Evolutionary conservation across 2,797 vertebrate species (phyloP).

Genomic region (Poeciliopsis turneri): DNA sequence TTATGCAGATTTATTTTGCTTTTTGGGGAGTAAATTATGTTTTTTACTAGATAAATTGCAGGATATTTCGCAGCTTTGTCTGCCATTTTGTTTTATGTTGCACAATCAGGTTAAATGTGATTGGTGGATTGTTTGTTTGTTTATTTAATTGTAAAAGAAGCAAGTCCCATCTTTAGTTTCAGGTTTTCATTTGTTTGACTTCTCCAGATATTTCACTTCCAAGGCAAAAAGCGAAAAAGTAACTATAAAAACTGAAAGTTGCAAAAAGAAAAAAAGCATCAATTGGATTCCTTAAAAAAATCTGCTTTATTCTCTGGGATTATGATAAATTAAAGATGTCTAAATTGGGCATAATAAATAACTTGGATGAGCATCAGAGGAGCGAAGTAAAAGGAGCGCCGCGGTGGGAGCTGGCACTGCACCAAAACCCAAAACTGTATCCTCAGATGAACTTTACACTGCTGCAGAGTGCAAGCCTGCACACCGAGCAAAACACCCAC

Average conservation of each 20-base stretch:
- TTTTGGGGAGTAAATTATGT: too few relatives aligned
- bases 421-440: constrained; percentile 56
- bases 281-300: background rate
- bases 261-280: background rate
- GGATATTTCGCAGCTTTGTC: constrained; percentile 55
- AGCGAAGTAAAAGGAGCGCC: constrained; percentile 23
- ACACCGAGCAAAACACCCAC: constrained; percentile 30
- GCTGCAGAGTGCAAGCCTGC: constrained; percentile 36
- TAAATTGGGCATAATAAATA: constrained; percentile 20
- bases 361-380: constrained; percentile 1
- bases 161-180: background rate
- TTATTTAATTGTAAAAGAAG: background rate
- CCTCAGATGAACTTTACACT: constrained; percentile 67
- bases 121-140: constrained; percentile 13
- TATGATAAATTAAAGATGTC: background rate
- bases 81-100: constrained; percentile 66
- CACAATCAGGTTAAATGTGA: constrained; percentile 49
- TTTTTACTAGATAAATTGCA: background rate
- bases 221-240: background rate
- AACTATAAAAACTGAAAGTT: background rate
- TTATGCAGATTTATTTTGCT: background rate
- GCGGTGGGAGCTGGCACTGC: constrained; percentile 49
- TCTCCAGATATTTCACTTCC: background rate
- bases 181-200: background rate
- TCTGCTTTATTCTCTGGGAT: constrained; percentile 2